Conservation (phyloP, 2,797 vertebrate genomes). For the Knipowitschia caucasica region DNA sequence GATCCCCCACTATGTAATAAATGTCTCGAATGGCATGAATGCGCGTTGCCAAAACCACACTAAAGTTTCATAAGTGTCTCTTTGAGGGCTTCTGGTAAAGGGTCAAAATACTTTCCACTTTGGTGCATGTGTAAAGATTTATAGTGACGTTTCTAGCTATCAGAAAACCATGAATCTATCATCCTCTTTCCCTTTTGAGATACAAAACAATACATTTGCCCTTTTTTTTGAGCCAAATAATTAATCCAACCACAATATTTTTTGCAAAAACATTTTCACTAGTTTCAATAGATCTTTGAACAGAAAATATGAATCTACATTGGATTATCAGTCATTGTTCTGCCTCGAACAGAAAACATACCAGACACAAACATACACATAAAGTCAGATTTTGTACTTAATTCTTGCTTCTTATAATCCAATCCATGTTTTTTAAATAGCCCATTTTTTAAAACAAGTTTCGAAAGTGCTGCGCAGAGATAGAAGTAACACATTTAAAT, state of each 20-base stretch:
- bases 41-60: constrained; percentile 12
- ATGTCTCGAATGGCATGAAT: constrained; percentile 9
- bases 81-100: not conserved
- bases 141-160: constrained; percentile 74
- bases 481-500: too few relatives aligned
- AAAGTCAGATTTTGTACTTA: too few relatives aligned
- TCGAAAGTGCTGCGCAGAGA: too few relatives aligned
- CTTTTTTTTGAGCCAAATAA: constrained; percentile 69
- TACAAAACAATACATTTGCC: constrained; percentile 72
- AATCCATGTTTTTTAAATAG: too few relatives aligned
- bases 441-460: too few relatives aligned
- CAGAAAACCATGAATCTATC: constrained; percentile 58
- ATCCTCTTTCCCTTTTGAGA: constrained; percentile 54
- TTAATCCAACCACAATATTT: constrained; percentile 66
- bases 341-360: constrained; percentile 35
- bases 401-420: too few relatives aligned
- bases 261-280: constrained; percentile 68
- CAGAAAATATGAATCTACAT: too few relatives aligned
- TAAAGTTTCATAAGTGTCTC: not conserved
- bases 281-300: constrained; percentile 68
- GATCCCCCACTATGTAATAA: constrained; percentile 3
- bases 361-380: constrained; percentile 4
- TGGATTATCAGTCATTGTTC: too few relatives aligned
- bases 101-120: constrained; percentile 59
- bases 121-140: constrained; percentile 62